Evolutionary conservation across 2,888 invertebrate genomes (phyloP).

Genomic region (Leptinotarsa juncta): DNA sequence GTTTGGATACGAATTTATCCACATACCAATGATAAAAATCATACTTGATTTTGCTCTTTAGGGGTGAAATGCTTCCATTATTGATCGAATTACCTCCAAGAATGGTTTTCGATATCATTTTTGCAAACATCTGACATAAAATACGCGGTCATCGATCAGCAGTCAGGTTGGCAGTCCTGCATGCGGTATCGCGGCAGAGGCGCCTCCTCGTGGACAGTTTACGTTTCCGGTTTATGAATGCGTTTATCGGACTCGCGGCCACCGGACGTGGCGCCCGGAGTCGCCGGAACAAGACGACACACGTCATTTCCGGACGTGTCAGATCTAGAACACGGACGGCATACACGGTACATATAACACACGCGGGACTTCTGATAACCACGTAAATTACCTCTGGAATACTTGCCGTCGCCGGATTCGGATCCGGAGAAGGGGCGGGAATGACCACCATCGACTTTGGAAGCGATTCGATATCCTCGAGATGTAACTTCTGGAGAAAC

Average conservation of each 20-base stretch:
- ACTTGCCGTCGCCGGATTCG: slow-evolving; percentile 1
- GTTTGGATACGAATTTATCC: no score
- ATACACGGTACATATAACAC: slow-evolving; percentile 20
- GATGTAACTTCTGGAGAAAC: background rate
- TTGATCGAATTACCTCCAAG: no score
- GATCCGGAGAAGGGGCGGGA: background rate
- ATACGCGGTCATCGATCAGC: slow-evolving; percentile 5
- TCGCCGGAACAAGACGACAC: slow-evolving; percentile 66
- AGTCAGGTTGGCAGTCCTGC: slow-evolving; percentile 9
- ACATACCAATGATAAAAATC: no score
- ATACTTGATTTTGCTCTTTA: no score
- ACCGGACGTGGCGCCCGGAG: slow-evolving; percentile 65
- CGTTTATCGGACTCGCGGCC: slow-evolving; percentile 64
- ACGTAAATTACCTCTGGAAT: slow-evolving; percentile 34
- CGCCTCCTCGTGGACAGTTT: slow-evolving; percentile 63
- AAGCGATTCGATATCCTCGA: slow-evolving; percentile 10
- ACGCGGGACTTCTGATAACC: slow-evolving; percentile 29
- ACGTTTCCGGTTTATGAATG: slow-evolving; percentile 64
- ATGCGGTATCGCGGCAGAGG: slow-evolving; percentile 34
- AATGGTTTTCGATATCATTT: no score
- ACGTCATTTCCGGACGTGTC: slow-evolving; percentile 66
- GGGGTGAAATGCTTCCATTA: no score
- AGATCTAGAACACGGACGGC: slow-evolving; percentile 57
- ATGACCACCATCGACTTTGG: slow-evolving; percentile 2
- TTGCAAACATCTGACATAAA: background rate